A percentile compares a stretch with the other conserved stretches of the same genome.
Conservation (phyloP, 2,797 vertebrate species). For the Centroberyx gerrardi region DNA sequence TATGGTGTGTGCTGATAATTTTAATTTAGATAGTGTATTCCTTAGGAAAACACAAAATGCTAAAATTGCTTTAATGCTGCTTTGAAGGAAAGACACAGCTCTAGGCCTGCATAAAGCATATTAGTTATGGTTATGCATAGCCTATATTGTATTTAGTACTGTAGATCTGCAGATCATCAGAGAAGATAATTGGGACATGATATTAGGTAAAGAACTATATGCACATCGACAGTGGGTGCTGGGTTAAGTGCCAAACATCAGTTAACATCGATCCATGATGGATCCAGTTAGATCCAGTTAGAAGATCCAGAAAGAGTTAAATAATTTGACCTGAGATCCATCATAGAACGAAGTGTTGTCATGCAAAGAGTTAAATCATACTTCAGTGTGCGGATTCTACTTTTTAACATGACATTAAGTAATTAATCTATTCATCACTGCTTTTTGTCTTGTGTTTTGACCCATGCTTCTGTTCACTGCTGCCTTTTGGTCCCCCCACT, state of each 20-base stretch:
- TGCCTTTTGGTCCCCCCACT: background rate
- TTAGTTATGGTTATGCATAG: background rate
- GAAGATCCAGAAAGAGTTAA: too few species aligned
- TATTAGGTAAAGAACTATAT: too few species aligned
- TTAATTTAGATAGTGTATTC: background rate
- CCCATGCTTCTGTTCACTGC: background rate
- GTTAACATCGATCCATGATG: too few species aligned
- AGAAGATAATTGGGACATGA: background rate
- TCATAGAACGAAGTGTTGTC: too few species aligned
- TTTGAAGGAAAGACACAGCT: background rate
- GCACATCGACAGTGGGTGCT: too few species aligned
- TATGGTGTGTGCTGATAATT: background rate
- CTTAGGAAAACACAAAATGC: constrained; percentile 1
- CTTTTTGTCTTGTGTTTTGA: background rate
- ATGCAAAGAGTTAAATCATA: too few species aligned
- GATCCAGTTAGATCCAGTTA: too few species aligned
- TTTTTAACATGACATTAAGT: too few species aligned
- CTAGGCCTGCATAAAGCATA: background rate
- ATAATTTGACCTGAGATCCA: too few species aligned
- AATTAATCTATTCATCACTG: background rate
- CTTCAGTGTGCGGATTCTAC: too few species aligned
- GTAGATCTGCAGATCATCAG: background rate
- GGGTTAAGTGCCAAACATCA: too few species aligned
- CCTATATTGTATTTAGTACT: background rate
- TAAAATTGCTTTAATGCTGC: background rate